phyloP scores from a whole-genome alignment of 2,113 vertebrate genomes.

The Phylloscopus trochiloides region DNA sequence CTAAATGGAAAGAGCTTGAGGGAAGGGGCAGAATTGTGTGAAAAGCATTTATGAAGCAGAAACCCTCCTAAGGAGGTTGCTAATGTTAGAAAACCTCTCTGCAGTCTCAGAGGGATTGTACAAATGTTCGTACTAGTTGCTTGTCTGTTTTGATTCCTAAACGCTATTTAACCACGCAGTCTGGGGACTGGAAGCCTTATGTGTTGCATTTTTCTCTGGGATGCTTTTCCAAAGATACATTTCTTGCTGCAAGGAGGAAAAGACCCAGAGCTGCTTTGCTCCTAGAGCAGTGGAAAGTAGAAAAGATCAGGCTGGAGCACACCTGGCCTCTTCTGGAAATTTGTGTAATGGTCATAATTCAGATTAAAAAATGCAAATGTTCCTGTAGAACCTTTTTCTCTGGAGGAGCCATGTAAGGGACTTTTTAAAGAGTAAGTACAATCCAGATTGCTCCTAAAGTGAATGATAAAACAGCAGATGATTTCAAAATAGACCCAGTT shows the following conservation, averaged over 20 bases:
- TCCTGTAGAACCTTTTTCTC: neutral
- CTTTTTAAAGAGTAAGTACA: neutral
- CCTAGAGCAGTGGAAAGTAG: neutral
- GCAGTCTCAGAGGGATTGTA: neutral
- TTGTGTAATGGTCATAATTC: neutral
- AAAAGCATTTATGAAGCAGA: conserved; percentile 20
- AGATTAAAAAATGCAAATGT: neutral
- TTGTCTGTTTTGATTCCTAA: conserved; percentile 52
- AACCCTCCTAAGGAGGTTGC: conserved; percentile 24
- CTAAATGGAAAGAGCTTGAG: neutral
- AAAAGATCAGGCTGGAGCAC: neutral
- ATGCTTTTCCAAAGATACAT: neutral
- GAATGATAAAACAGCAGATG: neutral
- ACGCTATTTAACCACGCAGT: conserved; percentile 1
- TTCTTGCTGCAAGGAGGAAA: neutral
- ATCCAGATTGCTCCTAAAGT: neutral
- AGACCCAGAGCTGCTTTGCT: neutral
- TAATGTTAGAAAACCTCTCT: conserved; percentile 32
- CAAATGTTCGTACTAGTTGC: conserved; percentile 12
- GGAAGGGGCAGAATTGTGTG: neutral
- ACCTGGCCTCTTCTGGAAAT: neutral
- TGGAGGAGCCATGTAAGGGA: neutral
- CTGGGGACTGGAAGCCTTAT: neutral
- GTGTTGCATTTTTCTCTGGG: neutral
- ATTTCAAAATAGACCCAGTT: neutral